Evolutionary conservation across 2,888 invertebrate species (phyloP).

Genomic region (Torymus auratus): DNA sequence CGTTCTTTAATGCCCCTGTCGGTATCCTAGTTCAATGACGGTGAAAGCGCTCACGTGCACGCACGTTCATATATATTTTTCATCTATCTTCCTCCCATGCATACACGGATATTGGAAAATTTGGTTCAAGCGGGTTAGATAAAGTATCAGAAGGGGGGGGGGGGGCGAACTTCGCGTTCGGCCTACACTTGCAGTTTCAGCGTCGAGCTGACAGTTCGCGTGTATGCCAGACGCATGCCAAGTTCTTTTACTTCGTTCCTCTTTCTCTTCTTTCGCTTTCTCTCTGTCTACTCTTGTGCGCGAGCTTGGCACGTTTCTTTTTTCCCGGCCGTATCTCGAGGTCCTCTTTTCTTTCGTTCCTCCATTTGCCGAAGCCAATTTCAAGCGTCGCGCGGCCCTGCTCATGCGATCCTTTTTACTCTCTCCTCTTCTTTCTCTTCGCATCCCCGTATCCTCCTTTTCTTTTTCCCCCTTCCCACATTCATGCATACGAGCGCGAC

Average conservation of each 20-base stretch:
- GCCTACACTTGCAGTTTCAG: constrained; percentile 58
- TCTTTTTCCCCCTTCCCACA: not conserved
- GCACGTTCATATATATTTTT: not conserved
- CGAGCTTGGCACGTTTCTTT: constrained; percentile 24
- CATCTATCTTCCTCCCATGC: not conserved
- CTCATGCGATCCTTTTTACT: constrained; percentile 39
- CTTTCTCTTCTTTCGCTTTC: constrained; percentile 5
- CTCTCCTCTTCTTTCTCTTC: constrained; percentile 3
- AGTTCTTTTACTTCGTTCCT: constrained; percentile 59
- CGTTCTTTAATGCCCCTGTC: constrained; percentile 34
- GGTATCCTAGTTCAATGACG: constrained; percentile 7
- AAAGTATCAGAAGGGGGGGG: constrained; percentile 1
- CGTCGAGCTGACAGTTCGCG: constrained; percentile 46
- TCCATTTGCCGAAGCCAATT: constrained; percentile 56
- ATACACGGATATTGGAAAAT: constrained; percentile 32
- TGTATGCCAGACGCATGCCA: constrained; percentile 73
- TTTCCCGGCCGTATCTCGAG: constrained; percentile 7
- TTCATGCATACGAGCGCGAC: not conserved
- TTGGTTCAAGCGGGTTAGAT: constrained; percentile 43
- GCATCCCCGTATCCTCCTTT: not conserved
- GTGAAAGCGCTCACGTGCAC: not conserved
- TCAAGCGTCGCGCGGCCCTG: constrained; percentile 35
- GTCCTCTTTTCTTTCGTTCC: constrained; percentile 45
- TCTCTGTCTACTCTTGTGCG: not conserved
- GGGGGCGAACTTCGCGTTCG: constrained; percentile 36